A percentile compares a stretch with the other conserved stretches of the same genome.
These are phyloP conservation scores for Tor tambroides DNA, from an alignment of 2,113 vertebrate genomes.

Conservation along the genomic window DNA sequence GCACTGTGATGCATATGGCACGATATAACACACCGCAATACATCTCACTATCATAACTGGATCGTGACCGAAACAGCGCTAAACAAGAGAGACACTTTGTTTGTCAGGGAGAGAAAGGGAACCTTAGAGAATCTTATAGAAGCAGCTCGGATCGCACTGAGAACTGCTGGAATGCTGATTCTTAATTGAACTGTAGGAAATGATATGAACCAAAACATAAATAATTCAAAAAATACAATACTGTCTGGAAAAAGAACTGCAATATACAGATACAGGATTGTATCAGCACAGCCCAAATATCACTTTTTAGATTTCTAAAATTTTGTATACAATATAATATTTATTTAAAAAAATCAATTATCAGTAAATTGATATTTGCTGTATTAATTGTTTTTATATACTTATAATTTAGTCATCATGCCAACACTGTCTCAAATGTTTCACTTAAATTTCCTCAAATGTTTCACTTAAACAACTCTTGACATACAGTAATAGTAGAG, in stretches of 20 bases:
- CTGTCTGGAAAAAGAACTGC: neutral
- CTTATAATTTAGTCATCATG: neutral
- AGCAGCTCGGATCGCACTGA: neutral
- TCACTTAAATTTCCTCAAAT: neutral
- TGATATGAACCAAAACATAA: neutral
- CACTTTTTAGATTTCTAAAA: too few relatives aligned
- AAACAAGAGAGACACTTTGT: neutral
- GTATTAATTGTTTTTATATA: neutral
- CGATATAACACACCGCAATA: neutral
- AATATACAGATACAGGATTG: neutral
- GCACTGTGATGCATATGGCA: neutral
- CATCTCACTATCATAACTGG: neutral
- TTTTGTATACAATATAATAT: too few relatives aligned
- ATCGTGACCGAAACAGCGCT: neutral
- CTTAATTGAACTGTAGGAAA: neutral
- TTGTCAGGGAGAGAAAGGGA: neutral
- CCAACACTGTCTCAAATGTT: neutral
- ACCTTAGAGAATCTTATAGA: neutral
- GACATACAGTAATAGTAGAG: neutral
- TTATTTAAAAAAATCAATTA: too few relatives aligned
- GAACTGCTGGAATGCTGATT: neutral
- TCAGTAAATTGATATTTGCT: too few relatives aligned
- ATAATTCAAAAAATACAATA: neutral
- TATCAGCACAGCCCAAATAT: neutral
- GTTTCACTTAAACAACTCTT: neutral